Base-by-base conservation (phyloP, 92 coral and sea anemone genomes). In the Siderastrea siderea region DNA sequence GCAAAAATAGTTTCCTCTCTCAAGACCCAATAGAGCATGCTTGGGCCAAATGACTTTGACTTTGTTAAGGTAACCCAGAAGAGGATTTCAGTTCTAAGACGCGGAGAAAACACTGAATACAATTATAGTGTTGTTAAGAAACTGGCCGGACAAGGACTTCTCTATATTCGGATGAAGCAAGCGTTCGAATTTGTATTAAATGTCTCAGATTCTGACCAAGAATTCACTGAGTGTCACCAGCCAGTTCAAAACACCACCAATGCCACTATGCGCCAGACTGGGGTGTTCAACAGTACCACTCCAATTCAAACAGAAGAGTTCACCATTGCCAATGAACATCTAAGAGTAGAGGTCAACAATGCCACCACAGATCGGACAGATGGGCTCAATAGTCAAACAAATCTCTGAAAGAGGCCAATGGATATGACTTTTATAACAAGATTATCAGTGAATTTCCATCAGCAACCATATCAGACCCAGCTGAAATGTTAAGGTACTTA, bases 61-160 rank as follows among this genome's bases (percentile, higher is more conserved):
- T 92, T 88, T 66, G 95, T 26, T 26, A 26, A 26, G 38, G 38
- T 26, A 26, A 26, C 38, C 38, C 38, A 26, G 38, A 26, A 26
- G 78, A 91, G 73, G 47, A 88, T 92, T 38, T 82, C 92, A 55
- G 73, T 89, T 16, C 54, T 92, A 47, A 59, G 78, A n/a, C 66
- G 84, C 17, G 92, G n/a, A 9, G 76, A 80, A 47, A 87, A 78
- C 38, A 88, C 85, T 13, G 95, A 92, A 64, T 88, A 88, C 74
- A 92, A 79, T 50, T 88, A 77, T 65, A 51, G 54, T 78, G 87
- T 88, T 65, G 82, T 84, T 45, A 92, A 92, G 72, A 92, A 84
- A 59, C 59, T 78, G 53, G 90, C 88, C 59, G 95, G 92, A 7
- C 95, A 94, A 82, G 94, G 96, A 43, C 62, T 85, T 26, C 63